These are phyloP conservation scores for Pseudorhiza aurosa DNA, from an alignment of 30 jellyfish, hydroid and myxozoan genomes.

Conservation along the genomic window DNA sequence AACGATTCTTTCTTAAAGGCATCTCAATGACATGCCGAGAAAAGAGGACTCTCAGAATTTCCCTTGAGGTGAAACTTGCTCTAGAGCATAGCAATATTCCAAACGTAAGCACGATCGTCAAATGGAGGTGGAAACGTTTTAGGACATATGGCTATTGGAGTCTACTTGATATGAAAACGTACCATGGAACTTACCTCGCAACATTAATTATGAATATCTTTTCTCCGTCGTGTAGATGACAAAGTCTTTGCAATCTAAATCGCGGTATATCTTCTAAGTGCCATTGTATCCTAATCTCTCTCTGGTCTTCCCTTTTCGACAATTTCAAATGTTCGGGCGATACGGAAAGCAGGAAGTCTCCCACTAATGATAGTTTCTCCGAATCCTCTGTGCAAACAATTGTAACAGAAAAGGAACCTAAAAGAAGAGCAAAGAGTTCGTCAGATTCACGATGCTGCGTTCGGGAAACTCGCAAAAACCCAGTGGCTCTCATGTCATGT, in stretches of 20 bases:
- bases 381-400: slow-evolving; percentile 92
- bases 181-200: slow-evolving; percentile 71
- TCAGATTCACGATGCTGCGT: background rate
- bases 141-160: too few species aligned
- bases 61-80: too few species aligned
- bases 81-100: too few species aligned
- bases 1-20: too few species aligned
- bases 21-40: too few species aligned
- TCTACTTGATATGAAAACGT: too few species aligned
- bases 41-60: too few species aligned
- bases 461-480: too few species aligned
- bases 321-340: slow-evolving; percentile 78
- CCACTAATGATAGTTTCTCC: slow-evolving; percentile 82
- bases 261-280: slow-evolving; percentile 93
- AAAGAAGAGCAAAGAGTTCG: background rate
- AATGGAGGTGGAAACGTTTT: too few species aligned
- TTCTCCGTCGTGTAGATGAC: slow-evolving; percentile 89
- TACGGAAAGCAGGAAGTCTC: slow-evolving; percentile 79
- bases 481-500: too few species aligned
- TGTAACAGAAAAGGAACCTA: slow-evolving; percentile 81
- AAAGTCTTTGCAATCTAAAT: slow-evolving; percentile 83
- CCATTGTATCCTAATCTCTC: slow-evolving; percentile 55
- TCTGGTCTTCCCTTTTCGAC: slow-evolving; percentile 41
- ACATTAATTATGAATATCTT: slow-evolving; percentile 86
- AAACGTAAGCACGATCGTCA: too few species aligned